Percentiles rank a stretch among this genome's conserved stretches.
Conservation (phyloP, 2,113 vertebrate genomes). For the Phalacrocorax brasilianus region DNA sequence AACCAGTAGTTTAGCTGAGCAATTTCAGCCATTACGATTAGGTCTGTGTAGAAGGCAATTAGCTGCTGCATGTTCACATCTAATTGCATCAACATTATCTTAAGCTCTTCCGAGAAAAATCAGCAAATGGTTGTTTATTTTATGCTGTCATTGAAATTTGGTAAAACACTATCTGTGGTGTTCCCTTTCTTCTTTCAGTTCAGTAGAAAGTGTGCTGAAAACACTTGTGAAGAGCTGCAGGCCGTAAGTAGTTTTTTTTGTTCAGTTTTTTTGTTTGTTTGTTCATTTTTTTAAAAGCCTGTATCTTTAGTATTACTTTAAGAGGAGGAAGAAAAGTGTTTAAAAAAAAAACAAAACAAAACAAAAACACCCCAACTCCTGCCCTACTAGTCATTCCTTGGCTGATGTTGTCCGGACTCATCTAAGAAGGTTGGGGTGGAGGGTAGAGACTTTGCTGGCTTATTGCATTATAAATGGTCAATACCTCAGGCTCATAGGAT, state of each 20-base stretch:
- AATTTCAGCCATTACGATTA: background rate
- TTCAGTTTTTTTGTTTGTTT: background rate
- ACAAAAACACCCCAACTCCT: no score
- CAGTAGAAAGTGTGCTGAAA: conserved; percentile 94
- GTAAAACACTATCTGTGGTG: background rate
- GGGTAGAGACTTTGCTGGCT: background rate
- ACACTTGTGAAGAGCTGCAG: conserved; percentile 94
- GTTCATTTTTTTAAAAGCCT: background rate
- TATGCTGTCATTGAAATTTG: conserved; percentile 12
- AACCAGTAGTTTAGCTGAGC: background rate
- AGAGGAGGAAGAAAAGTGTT: background rate
- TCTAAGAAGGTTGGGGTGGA: background rate
- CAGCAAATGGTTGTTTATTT: conserved; percentile 17
- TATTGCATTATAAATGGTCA: background rate
- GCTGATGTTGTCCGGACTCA: background rate
- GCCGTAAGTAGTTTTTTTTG: conserved; percentile 83
- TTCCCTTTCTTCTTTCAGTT: conserved; percentile 73
- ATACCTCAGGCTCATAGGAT: background rate
- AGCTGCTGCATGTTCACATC: conserved; percentile 72
- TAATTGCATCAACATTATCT: conserved; percentile 62
- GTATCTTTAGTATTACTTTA: background rate
- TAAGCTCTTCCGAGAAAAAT: conserved; percentile 18
- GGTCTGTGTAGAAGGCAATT: conserved; percentile 30
- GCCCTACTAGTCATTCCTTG: background rate
- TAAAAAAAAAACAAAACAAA: background rate